Percentiles rank a stretch among this genome's conserved stretches.
Conservation (phyloP, 2,113 vertebrate genomes). For the Ammodytes dubius region DNA sequence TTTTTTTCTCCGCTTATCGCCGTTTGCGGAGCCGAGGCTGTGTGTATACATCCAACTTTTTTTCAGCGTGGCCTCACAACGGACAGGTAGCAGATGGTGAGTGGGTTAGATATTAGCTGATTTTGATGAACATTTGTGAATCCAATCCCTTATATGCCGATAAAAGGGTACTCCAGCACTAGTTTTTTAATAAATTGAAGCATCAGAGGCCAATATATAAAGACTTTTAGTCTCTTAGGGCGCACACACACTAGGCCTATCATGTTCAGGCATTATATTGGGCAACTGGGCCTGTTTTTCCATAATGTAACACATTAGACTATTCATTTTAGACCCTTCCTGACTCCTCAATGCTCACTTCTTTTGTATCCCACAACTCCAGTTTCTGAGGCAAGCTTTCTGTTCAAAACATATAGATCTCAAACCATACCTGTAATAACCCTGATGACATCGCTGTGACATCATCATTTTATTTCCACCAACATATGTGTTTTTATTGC, state of each 20-base stretch:
- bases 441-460: neutral
- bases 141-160: too few relatives aligned
- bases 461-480: neutral
- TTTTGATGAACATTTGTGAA: too few relatives aligned
- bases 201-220: neutral
- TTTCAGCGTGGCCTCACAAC: too few relatives aligned
- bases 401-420: neutral
- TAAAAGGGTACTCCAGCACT: neutral
- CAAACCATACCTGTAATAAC: neutral
- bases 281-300: neutral
- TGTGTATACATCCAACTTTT: too few relatives aligned
- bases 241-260: too few relatives aligned
- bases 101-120: too few relatives aligned
- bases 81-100: too few relatives aligned
- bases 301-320: neutral
- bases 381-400: neutral
- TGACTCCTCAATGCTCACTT: neutral
- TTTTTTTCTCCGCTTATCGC: too few relatives aligned
- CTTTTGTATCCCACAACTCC: neutral
- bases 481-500: neutral
- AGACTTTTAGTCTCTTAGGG: neutral
- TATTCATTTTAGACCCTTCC: neutral
- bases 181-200: neutral
- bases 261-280: too few relatives aligned
- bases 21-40: too few relatives aligned